Percentiles rank a stretch among this genome's conserved stretches.
These are phyloP conservation scores for Poecilus cupreus DNA, from an alignment of 2,888 invertebrate species.

Conservation along the genomic window DNA sequence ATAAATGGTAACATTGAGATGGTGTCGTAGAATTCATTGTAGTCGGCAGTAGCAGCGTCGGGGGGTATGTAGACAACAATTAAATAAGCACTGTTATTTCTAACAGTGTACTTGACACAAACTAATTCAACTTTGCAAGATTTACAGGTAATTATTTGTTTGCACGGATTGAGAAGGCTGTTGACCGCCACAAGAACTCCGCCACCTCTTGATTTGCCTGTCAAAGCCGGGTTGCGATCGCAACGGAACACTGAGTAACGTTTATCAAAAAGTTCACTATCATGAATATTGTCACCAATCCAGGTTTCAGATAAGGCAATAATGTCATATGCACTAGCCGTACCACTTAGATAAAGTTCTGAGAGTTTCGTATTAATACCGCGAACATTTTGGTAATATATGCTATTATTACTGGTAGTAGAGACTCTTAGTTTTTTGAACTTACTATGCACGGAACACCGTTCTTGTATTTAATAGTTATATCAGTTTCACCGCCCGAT, in stretches of 20 bases:
- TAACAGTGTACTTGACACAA: background rate
- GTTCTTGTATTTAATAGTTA: no score
- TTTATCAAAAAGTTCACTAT: background rate
- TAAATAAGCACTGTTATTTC: background rate
- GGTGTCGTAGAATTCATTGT: background rate
- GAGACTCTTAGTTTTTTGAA: no score
- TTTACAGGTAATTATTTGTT: background rate
- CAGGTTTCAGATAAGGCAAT: background rate
- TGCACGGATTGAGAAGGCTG: background rate
- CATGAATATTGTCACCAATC: background rate
- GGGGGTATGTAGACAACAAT: background rate
- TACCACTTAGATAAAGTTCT: constrained; percentile 9
- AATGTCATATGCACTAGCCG: background rate
- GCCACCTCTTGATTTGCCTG: background rate
- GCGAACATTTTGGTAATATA: no score
- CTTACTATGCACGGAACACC: no score
- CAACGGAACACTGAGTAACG: background rate
- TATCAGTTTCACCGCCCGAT: background rate
- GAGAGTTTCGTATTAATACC: no score
- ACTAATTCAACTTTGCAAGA: background rate
- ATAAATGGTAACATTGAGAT: background rate
- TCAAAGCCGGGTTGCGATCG: constrained; percentile 9
- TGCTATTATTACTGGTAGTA: no score
- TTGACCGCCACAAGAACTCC: constrained; percentile 1
- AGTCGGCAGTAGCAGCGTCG: background rate